Base-by-base conservation (phyloP, 2,888 invertebrate genomes). In the Cepaea hortensis region DNA sequence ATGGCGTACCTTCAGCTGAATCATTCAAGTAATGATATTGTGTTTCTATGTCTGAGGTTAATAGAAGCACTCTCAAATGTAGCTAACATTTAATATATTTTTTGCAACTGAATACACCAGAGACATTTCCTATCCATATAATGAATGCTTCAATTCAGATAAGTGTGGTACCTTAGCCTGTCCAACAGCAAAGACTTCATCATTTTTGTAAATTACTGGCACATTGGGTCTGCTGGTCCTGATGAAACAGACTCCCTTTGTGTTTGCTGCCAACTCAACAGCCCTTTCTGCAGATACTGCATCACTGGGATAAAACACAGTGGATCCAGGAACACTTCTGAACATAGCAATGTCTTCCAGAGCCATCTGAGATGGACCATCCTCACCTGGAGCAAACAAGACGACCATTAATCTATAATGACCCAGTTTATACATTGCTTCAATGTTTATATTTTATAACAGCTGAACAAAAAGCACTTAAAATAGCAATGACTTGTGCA, bases 351-450 rank as follows among this genome's bases (percentile, higher is more conserved):
- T 94, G 95, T 99, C 99, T 95, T 99, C 99, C n/a, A 99, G 96
- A 6, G 98, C 99, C 99, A 99, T 99, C 95, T 99, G 99, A 86
- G 98, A 98, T 35, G 99, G 99, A 0, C 99, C 99, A 95, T 99
- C 99, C 95, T 99, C 99, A 65, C 95, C 95, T 95, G 90, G 7
- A 23, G 23, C 13, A 50, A 35, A 35, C 6, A 15, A 35, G 75
- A n/a, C 15, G 13, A 68, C 55, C 11, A 11, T 55, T 55, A 55
- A 55, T 65, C 9, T 65, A 9, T 15, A 65, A 65, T 15, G 9
- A 65, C 9, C 13, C 18, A 15, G 35, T 35, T 35, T 35, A 35
- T 35, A 35, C 35, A 35, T 35, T 35, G 35, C 35, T 35, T 35
- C 35, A 35, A 35, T 35, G 35, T 35, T 35, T 35, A 35, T 35